These are phyloP conservation scores for Circaetus cinerascens DNA, from an alignment of 2,113 vertebrate species.

Conservation along the genomic window DNA sequence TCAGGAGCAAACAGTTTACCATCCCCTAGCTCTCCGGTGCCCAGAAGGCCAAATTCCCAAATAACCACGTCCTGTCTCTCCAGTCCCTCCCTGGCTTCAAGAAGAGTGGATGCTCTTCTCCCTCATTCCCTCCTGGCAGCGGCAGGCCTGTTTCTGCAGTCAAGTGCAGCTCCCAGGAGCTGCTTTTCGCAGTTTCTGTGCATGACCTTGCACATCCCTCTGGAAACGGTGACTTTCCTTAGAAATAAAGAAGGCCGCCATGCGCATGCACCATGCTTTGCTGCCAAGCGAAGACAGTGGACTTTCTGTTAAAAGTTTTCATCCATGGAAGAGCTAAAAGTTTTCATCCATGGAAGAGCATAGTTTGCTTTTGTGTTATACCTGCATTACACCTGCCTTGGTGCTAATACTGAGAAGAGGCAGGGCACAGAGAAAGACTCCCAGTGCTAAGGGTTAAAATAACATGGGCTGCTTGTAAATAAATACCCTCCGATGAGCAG, in stretches of 20 bases:
- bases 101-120: accelerated
- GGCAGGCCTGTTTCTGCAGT: background rate
- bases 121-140: background rate
- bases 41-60: background rate
- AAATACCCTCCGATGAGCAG: background rate
- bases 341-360: background rate
- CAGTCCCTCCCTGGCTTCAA: background rate
- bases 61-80: background rate
- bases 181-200: background rate
- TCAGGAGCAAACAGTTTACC: background rate
- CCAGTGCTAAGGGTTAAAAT: background rate
- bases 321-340: background rate
- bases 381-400: background rate
- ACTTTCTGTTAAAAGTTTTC: background rate
- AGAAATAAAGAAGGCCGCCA: background rate
- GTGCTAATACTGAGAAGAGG: background rate
- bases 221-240: background rate
- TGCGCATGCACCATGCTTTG: accelerated
- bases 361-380: background rate
- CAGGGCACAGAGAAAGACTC: background rate
- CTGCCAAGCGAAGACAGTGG: background rate
- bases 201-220: background rate
- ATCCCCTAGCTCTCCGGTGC: background rate
- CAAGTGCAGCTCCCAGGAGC: background rate
- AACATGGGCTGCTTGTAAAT: background rate